Evolutionary conservation across 2,113 vertebrate genomes (phyloP).

Genomic region (Capricornis sumatraensis): DNA sequence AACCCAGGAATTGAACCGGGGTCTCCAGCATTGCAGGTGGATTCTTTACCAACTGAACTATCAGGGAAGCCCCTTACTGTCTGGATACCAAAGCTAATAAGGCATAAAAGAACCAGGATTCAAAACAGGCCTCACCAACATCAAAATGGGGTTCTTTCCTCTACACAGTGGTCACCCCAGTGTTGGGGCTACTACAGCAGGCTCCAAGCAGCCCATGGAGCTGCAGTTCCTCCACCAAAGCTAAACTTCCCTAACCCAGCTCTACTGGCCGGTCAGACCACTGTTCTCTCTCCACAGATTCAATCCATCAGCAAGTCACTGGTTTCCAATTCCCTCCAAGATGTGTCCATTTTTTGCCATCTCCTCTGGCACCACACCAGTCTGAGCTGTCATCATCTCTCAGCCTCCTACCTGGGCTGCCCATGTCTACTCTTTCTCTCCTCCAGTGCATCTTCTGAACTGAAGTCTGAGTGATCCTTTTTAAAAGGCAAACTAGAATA

Average conservation of each 20-base stretch:
- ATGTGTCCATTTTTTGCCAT: not conserved
- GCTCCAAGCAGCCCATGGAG: not conserved
- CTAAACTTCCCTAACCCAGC: not conserved
- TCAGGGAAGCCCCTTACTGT: not conserved
- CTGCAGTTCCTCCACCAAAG: not conserved
- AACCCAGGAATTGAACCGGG: not conserved
- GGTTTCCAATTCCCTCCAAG: not conserved
- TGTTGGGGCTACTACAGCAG: not conserved
- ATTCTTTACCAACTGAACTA: not conserved
- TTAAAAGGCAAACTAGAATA: slow-evolving; percentile 6
- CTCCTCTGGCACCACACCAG: not conserved
- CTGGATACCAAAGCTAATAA: not conserved
- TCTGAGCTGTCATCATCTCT: not conserved
- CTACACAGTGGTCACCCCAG: not conserved
- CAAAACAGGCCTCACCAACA: not conserved
- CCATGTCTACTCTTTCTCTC: not conserved
- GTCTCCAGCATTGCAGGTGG: not conserved
- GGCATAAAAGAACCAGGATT: not conserved
- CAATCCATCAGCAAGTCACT: not conserved
- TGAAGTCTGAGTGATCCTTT: not conserved
- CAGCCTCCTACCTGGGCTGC: not conserved
- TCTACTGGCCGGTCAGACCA: not conserved
- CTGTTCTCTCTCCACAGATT: not conserved
- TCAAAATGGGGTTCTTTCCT: not conserved
- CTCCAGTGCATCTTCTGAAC: not conserved